Base-by-base conservation (phyloP, 2,113 vertebrate genomes). In the Blennius ocellaris region DNA sequence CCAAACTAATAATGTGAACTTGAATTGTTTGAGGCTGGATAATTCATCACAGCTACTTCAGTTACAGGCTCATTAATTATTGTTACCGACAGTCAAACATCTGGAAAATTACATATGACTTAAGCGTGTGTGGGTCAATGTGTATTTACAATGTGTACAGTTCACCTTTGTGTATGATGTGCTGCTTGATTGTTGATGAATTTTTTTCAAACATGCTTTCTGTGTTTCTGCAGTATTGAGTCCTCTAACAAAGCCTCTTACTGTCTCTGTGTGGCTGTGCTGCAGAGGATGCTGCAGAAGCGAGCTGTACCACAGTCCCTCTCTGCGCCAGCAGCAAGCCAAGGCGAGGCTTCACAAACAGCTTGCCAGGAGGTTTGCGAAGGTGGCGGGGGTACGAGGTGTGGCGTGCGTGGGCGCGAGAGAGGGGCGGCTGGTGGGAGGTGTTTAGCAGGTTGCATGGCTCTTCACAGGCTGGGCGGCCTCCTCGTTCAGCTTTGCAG, bases 211-310 rank as follows among this genome's bases (percentile, higher is more conserved):
- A 39, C 53, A 69, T 59, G 60, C 79, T 81, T 82, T 70, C 45
- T 61, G 56, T 39, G 37, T n/a, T n/a, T 71, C 64, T 74, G 59
- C 37, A 60, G 17, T 47, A 54, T 15, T 74, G 78, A 65, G 56
- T 76, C 64, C 56, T 45, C 71, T 70, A 64, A 80, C 61, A 66
- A 66, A 55, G 45, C 77, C 9, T 49, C 1, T 61, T 47, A 43
- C 17, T 8, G 7, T 52, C 41, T 58, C 53, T 51, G 56, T 58
- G 51, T 14, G 69, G 76, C 58, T 63, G 50, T 38, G 11, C 59
- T 66, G 65, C 62, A 65, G 72, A 80, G 58, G 62, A 78, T 21
- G 63, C 52, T 76, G 7, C 41, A 68, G 67, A 68, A 61, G 69
- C 47, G 8, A 37, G 45, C 40, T 2, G 1, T 71, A 77, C 78